phyloP scores from a whole-genome alignment of 2,797 vertebrate species.

The Myotis findleyi region DNA sequence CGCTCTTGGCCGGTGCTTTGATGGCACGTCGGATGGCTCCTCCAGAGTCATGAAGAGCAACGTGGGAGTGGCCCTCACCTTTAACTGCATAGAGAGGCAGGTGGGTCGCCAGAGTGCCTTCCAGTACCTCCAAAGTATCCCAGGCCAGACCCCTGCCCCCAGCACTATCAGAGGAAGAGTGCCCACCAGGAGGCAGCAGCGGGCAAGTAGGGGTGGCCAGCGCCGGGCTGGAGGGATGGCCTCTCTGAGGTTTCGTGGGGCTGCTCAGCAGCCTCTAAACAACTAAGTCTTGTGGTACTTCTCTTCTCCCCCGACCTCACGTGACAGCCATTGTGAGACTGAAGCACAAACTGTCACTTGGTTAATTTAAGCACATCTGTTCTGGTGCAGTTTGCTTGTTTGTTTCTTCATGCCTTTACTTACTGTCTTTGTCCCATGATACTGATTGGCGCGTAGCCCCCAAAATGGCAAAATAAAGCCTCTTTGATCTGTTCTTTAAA shows the following conservation, averaged over 20 bases:
- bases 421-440: constrained; percentile 2
- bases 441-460: not conserved
- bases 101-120: constrained; percentile 91
- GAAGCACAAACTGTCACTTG: constrained; percentile 66
- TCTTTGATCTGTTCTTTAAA: constrained; percentile 24
- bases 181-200: constrained; percentile 86
- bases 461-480: constrained; percentile 44
- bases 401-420: constrained; percentile 64
- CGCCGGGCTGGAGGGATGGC: constrained; percentile 82
- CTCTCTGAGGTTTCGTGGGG: constrained; percentile 78
- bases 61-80: constrained; percentile 93
- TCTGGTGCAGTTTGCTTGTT: constrained; percentile 74
- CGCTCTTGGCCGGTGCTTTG: constrained; percentile 97
- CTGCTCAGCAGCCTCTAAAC: constrained; percentile 64
- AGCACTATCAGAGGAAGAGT: constrained; percentile 84
- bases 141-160: constrained; percentile 80
- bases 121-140: constrained; percentile 90
- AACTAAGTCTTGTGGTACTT: constrained; percentile 63
- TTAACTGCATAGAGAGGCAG: constrained; percentile 93
- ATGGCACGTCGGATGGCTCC: constrained; percentile 95
- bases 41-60: constrained; percentile 97
- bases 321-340: constrained; percentile 59
- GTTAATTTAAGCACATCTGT: constrained; percentile 78
- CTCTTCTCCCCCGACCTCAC: not conserved
- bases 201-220: constrained; percentile 80